Evolutionary conservation across 2,113 vertebrate species (phyloP), one percentile per base, ranked within the genome.

Genomic region (Leiothrix lutea): DNA sequence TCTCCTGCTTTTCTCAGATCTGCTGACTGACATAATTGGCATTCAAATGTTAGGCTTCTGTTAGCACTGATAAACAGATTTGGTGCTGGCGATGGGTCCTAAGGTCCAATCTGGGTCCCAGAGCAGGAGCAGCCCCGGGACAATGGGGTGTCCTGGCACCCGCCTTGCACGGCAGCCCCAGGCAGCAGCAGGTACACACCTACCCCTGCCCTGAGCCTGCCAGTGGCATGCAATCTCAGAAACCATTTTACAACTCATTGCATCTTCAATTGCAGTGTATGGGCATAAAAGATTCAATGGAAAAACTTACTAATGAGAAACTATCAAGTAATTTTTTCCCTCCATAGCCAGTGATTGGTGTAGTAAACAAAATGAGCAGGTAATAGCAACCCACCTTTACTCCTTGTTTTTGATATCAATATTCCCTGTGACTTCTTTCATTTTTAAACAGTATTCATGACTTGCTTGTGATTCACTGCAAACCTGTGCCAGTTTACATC

Each of bases 341-440:
- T 95, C 33, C 64, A 33, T 47, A 71, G 11, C 57, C 81, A 92
- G 64, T 95, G 88, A 87, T 77, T 81, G 75, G 16, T 78, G 45
- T 36, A 33, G 70, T 74, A 94, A 95, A 92, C 61, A 91, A 86
- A 95, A 71, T 29, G 40, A 94, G 19, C 28, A 38, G 83, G 28
- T n/a, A 71, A 95, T 88, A 93, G 69, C 67, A 97, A 91, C 29
- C 96, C 54, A 93, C 90, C 87, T 92, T 93, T 94, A 74, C 42
- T 81, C 58, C 23, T 84, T 94, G 71, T 65, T 54, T 88, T 75
- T 90, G 70, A 58, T 79, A 61, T 58, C 87, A 87, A 44, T 53
- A 88, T 70, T 83, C 75, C 25, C 35, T 50, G 67, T 42, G 40
- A 35, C 19, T 67, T 58, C 36, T 80, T 71, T 67, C 54, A 70